Base-by-base conservation (phyloP, 2,888 invertebrate species). In the Polymixis lichenea region DNA sequence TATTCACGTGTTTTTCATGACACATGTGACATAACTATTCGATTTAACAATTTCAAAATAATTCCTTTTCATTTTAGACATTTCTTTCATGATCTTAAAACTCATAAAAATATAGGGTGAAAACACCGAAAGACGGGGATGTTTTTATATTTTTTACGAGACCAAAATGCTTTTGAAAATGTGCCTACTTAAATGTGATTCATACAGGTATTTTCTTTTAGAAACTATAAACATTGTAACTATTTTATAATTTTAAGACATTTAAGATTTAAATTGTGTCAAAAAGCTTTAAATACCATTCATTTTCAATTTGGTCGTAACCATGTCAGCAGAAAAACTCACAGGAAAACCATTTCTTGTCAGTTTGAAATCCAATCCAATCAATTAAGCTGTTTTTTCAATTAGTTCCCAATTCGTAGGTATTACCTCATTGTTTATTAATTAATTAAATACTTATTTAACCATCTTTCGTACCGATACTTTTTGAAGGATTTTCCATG, bases 101-200 rank as follows among this genome's bases (percentile, higher is more conserved):
- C 7, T 43, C 22, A 13, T 46, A 28, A 32, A 66, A 46, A 53
- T 67, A 0, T 38, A 70, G 28, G 61, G 62, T 71, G 15, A 25
- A 62, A 43, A 25, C n/a, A 62, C 61, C 69, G 15, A 69, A 70
- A 70, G 8, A 61, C n/a, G 8, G n/a, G 55, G 2, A 28, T 11
- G 15, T 4, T 2, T 61, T 53, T 53, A 0, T 19, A 43, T 46
- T 56, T 67, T 55, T n/a, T 22, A 19, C 6, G n/a, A 70, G 8
- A 49, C 0, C 6, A 25, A 22, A 28, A 2, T 28, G 22, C 25
- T 19, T 4, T 65, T 19, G 46, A 46, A 19, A 65, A 19, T 15
- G 8, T 38, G 43, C n/a, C 43, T 25, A 25, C 19, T 43, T 25
- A 64, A 6, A 43, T 64, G 11, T 11, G 19, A 19, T 19, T 25